A percentile compares a stretch with the other conserved stretches of the same genome.
These are phyloP conservation scores for Nylanderia fulva DNA, from an alignment of 1,140 invertebrate species.

Conservation along the genomic window DNA sequence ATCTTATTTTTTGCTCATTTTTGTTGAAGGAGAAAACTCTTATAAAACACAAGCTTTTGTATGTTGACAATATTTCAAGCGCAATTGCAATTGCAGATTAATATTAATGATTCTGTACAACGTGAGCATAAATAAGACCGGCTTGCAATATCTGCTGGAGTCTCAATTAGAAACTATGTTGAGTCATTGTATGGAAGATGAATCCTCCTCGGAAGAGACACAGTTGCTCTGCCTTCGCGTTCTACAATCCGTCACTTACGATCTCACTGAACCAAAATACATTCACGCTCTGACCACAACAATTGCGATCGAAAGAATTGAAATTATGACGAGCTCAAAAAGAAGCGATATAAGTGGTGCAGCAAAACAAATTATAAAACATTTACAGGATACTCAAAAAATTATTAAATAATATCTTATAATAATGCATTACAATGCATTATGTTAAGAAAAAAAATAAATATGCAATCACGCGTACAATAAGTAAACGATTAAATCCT, in stretches of 20 bases:
- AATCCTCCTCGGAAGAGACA: slow-evolving; percentile 72
- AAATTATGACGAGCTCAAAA: slow-evolving; percentile 57
- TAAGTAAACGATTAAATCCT: not conserved
- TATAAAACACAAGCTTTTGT: not conserved
- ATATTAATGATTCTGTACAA: slow-evolving; percentile 83
- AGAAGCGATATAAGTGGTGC: slow-evolving; percentile 55
- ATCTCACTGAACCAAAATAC: slow-evolving; percentile 68
- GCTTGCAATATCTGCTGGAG: slow-evolving; percentile 77
- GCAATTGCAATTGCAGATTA: slow-evolving; percentile 73
- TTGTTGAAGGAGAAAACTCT: not conserved
- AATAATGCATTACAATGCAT: not conserved
- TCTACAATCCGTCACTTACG: slow-evolving; percentile 80
- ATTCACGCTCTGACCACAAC: slow-evolving; percentile 67
- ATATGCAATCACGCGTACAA: not conserved
- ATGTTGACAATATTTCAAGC: not conserved
- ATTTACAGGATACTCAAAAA: slow-evolving; percentile 54
- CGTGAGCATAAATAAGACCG: slow-evolving; percentile 80
- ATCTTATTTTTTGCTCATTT: not conserved
- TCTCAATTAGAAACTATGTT: slow-evolving; percentile 72
- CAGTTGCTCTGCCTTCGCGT: slow-evolving; percentile 77
- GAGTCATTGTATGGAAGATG: slow-evolving; percentile 67
- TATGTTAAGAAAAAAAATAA: not conserved
- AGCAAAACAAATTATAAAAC: slow-evolving; percentile 71
- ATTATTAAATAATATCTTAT: slow-evolving; percentile 9
- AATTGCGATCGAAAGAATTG: slow-evolving; percentile 75